A percentile compares a stretch with the other conserved stretches of the same genome.
phyloP scores from a whole-genome alignment of 2,888 invertebrate species.

The Lasioglossum calceatum region DNA sequence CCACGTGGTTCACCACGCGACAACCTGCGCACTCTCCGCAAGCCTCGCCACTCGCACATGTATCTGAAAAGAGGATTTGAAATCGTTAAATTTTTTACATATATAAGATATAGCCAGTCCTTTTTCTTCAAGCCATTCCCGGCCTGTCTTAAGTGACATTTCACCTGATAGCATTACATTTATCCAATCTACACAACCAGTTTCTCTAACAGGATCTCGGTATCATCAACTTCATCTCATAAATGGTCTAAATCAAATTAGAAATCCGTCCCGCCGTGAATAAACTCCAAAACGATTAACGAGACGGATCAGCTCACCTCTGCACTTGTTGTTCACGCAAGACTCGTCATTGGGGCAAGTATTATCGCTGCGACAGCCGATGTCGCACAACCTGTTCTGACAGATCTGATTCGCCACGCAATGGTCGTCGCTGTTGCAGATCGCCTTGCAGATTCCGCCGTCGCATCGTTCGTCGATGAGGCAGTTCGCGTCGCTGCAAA shows the following conservation, averaged over 20 bases:
- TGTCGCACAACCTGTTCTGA: conserved; percentile 93
- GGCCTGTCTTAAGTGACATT: neutral
- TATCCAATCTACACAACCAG: neutral
- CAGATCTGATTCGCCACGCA: conserved; percentile 94
- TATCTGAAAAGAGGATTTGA: conserved; percentile 86
- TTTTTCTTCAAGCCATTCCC: neutral
- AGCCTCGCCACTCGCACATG: conserved; percentile 90
- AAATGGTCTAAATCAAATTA: neutral
- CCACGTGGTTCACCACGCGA: conserved; percentile 92
- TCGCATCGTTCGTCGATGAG: conserved; percentile 94
- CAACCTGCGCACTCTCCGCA: conserved; percentile 95
- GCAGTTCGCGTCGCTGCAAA: conserved; percentile 91
- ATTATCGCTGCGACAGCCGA: conserved; percentile 94
- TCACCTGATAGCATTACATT: neutral
- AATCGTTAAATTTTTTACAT: too few species aligned
- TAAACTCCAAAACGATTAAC: neutral
- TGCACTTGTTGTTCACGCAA: conserved; percentile 93
- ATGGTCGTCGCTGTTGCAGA: conserved; percentile 94
- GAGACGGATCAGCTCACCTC: conserved; percentile 85
- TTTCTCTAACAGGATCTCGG: neutral
- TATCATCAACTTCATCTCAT: neutral
- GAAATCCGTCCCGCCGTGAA: neutral
- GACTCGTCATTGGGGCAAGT: conserved; percentile 91
- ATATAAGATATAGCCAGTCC: too few species aligned
- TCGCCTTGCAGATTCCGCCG: conserved; percentile 91